These are phyloP conservation scores for Alligator mississippiensis DNA, from an alignment of 2,113 vertebrate genomes.

Conservation along the genomic window DNA sequence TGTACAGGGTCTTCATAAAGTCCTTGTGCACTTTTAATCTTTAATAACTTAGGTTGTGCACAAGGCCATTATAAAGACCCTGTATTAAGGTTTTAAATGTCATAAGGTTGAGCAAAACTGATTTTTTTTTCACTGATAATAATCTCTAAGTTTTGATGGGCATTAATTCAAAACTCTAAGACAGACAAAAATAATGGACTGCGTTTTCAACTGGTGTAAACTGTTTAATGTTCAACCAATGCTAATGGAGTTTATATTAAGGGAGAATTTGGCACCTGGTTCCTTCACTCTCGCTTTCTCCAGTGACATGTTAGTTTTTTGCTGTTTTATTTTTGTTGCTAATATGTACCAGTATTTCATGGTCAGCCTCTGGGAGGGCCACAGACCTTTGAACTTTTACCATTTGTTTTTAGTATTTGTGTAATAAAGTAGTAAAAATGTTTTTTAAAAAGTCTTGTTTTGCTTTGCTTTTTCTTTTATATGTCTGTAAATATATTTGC, in stretches of 20 bases:
- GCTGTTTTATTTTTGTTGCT: too few relatives aligned
- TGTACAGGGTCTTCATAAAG: too few relatives aligned
- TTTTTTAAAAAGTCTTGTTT: too few relatives aligned
- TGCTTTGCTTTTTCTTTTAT: not conserved
- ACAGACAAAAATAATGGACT: not conserved
- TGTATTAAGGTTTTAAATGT: not conserved
- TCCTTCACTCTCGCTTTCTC: not conserved
- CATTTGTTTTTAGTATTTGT: too few relatives aligned
- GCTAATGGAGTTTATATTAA: not conserved
- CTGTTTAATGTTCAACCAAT: not conserved
- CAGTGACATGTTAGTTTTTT: too few relatives aligned
- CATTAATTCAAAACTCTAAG: not conserved
- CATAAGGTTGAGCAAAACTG: not conserved
- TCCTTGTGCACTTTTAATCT: too few relatives aligned
- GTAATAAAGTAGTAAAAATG: too few relatives aligned
- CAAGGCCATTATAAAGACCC: too few relatives aligned
- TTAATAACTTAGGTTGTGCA: too few relatives aligned
- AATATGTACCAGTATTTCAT: too few relatives aligned
- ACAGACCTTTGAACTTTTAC: too few relatives aligned
- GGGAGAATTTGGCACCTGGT: not conserved
- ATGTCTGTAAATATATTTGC: constrained; percentile 12
- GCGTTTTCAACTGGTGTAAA: constrained; percentile 1
- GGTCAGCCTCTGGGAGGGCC: too few relatives aligned
- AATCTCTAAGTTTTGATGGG: not conserved
- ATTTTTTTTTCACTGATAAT: not conserved